A percentile compares a stretch with the other conserved stretches of the same genome.
Evolutionary conservation across 2,113 vertebrate species (phyloP).

Genomic region (Aythya baeri): DNA sequence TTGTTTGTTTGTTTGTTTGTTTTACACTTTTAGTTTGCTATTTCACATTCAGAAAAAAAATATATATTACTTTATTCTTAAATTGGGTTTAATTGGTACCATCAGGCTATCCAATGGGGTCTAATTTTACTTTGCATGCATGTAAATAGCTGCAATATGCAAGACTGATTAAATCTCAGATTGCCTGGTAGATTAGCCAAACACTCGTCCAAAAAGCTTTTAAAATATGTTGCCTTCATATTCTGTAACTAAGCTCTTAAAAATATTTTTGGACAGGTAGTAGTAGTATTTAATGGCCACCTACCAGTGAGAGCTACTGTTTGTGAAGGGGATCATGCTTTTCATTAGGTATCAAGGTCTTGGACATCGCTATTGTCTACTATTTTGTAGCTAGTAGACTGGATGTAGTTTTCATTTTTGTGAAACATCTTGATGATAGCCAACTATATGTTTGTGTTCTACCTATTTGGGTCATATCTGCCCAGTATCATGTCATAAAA

Average conservation of each 20-base stretch:
- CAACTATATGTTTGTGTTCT: neutral
- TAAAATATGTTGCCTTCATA: neutral
- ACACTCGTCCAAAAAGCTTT: neutral
- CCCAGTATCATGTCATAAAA: neutral
- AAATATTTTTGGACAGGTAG: neutral
- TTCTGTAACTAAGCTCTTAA: neutral
- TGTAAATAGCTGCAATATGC: neutral
- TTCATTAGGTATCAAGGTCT: neutral
- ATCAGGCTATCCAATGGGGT: neutral
- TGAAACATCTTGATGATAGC: neutral
- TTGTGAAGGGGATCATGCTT: neutral
- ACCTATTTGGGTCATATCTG: neutral
- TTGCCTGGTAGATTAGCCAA: neutral
- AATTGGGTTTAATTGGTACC: neutral
- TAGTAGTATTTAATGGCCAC: neutral
- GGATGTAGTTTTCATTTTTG: neutral
- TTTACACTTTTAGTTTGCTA: neutral
- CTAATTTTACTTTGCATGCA: neutral
- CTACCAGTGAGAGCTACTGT: neutral
- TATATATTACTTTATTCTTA: neutral
- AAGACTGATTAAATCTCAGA: neutral
- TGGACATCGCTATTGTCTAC: neutral
- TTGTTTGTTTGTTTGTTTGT: neutral
- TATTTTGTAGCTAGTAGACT: neutral
- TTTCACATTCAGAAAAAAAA: neutral